These are phyloP conservation scores for Euschistus heros DNA, from an alignment of 1,140 invertebrate species.

Conservation along the genomic window DNA sequence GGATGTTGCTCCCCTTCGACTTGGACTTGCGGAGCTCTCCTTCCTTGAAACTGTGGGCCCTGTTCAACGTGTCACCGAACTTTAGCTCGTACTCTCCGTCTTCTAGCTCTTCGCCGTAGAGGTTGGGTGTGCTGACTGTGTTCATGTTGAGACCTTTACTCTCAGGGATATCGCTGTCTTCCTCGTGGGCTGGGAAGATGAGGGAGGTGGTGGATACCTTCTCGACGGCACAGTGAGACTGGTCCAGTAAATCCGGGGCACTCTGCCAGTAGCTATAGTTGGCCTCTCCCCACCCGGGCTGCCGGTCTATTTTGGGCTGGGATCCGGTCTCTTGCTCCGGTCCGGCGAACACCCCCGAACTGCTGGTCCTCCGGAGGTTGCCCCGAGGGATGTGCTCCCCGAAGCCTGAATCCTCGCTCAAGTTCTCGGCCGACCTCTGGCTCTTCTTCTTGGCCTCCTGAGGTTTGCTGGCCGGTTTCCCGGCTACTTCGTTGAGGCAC, in stretches of 20 bases:
- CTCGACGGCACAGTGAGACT: constrained; percentile 12
- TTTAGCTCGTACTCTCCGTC: constrained; percentile 29
- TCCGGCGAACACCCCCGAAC: constrained; percentile 21
- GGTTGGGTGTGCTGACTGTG: constrained; percentile 50
- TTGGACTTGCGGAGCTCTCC: constrained; percentile 25
- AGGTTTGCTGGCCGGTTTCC: neutral
- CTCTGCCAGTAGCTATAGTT: constrained; percentile 34
- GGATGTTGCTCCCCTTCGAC: constrained; percentile 29
- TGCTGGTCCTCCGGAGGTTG: neutral
- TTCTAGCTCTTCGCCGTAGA: constrained; percentile 38
- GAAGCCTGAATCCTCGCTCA: constrained; percentile 64
- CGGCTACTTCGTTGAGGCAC: constrained; percentile 28
- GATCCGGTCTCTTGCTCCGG: constrained; percentile 22
- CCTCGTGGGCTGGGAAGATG: constrained; percentile 20
- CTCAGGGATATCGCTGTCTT: constrained; percentile 21
- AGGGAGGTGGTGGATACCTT: constrained; percentile 23
- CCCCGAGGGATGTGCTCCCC: constrained; percentile 43
- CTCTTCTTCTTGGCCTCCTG: constrained; percentile 19
- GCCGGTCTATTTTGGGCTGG: constrained; percentile 10
- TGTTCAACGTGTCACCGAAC: constrained; percentile 26
- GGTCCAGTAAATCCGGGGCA: constrained; percentile 30
- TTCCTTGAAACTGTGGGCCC: constrained; percentile 28
- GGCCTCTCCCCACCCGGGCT: constrained; percentile 17
- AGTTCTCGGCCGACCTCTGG: constrained; percentile 52
- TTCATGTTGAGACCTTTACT: neutral